Percentiles rank a stretch among this genome's conserved stretches.
Conservation (phyloP, 2,797 vertebrate species). For the Xiphophorus birchmanni region DNA sequence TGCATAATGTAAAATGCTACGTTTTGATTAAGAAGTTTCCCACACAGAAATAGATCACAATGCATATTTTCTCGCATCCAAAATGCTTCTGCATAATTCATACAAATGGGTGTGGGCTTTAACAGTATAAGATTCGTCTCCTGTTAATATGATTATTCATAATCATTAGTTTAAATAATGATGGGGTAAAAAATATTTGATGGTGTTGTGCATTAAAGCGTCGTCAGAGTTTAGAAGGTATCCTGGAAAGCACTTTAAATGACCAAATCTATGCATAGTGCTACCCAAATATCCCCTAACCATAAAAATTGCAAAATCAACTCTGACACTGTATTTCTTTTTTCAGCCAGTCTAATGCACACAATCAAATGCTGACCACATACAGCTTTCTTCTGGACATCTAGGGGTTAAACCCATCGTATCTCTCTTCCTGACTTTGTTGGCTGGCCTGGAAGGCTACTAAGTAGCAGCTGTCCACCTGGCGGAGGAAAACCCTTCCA, state of each 20-base stretch:
- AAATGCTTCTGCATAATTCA: neutral
- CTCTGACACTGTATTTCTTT: neutral
- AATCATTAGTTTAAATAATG: neutral
- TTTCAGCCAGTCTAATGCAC: neutral
- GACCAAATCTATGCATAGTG: neutral
- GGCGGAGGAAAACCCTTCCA: slow-evolving; percentile 83
- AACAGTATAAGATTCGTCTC: neutral
- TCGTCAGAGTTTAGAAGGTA: neutral
- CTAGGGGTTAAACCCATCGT: slow-evolving; percentile 80
- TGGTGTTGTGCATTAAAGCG: neutral
- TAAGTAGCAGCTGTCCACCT: slow-evolving; percentile 96
- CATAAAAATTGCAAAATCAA: neutral
- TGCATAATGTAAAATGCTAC: neutral
- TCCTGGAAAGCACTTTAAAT: neutral
- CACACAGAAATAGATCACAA: neutral
- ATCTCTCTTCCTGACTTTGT: slow-evolving; percentile 78
- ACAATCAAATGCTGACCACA: slow-evolving; percentile 8
- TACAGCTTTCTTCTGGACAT: slow-evolving; percentile 50
- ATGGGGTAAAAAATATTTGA: neutral
- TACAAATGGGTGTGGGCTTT: neutral
- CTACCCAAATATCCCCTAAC: neutral
- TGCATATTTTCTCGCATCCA: neutral
- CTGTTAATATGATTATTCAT: neutral
- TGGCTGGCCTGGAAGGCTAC: slow-evolving; percentile 83
- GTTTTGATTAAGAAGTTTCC: neutral